Conservation (phyloP, 2,113 vertebrate species). For the Pelecanus crispus region DNA sequence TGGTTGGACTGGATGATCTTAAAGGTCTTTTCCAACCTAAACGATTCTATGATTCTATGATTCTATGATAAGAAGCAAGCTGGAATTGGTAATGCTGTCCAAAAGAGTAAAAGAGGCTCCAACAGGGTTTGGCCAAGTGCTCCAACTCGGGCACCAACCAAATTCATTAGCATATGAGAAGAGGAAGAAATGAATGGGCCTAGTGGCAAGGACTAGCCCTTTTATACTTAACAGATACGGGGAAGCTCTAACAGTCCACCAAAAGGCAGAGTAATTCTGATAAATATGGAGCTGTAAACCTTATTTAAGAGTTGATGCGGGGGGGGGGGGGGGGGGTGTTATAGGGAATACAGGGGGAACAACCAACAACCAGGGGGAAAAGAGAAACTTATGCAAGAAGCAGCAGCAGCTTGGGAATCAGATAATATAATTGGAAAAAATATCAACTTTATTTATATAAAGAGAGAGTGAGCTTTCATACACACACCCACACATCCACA, state of each 20-base stretch:
- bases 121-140: not conserved
- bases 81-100: not conserved
- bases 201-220: not conserved
- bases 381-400: not conserved
- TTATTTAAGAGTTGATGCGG: not conserved
- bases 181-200: not conserved
- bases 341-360: not conserved
- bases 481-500: not conserved
- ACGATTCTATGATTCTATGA: too few relatives aligned
- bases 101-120: not conserved
- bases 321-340: too few relatives aligned
- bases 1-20: too few relatives aligned
- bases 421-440: not conserved
- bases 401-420: not conserved
- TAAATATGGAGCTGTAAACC: not conserved
- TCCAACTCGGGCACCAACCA: fast-evolving
- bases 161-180: not conserved
- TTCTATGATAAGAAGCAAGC: too few relatives aligned
- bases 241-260: not conserved
- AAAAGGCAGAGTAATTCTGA: not conserved
- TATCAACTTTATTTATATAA: not conserved
- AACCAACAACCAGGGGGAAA: fast-evolving
- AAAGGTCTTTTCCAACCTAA: too few relatives aligned
- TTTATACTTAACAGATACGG: not conserved
- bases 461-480: not conserved